Conservation (phyloP, 2,888 invertebrate species). For the Eupithecia insigniata region DNA sequence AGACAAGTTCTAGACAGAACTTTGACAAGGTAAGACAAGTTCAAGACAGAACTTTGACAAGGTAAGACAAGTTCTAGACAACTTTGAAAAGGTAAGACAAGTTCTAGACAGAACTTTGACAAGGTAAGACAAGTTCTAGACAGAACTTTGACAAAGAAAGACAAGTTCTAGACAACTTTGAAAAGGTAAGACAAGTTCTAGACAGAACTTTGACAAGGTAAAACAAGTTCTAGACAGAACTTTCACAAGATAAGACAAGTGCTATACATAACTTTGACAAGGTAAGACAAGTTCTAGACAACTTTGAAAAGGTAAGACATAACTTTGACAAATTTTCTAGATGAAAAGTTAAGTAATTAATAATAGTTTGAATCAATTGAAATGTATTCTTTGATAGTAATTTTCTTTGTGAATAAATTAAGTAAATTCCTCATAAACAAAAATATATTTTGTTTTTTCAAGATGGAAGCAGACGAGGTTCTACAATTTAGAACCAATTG, state of each 20-base stretch:
- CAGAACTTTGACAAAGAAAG: neutral
- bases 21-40: neutral
- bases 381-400: no score
- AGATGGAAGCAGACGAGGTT: conserved; percentile 89
- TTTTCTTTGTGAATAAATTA: no score
- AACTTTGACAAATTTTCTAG: conserved; percentile 4
- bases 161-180: neutral
- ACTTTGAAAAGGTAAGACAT: neutral
- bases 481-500: conserved; percentile 94
- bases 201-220: neutral
- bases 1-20: neutral
- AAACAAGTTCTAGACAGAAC: neutral
- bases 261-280: neutral
- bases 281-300: neutral
- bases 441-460: conserved; percentile 5
- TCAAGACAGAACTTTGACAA: neutral
- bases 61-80: neutral
- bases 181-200: neutral
- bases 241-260: neutral
- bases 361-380: no score
- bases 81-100: neutral
- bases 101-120: neutral
- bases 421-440: no score
- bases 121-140: neutral
- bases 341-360: no score